Evolutionary conservation across 1,140 invertebrate genomes (phyloP).

Genomic region (Temnothorax longispinosus): DNA sequence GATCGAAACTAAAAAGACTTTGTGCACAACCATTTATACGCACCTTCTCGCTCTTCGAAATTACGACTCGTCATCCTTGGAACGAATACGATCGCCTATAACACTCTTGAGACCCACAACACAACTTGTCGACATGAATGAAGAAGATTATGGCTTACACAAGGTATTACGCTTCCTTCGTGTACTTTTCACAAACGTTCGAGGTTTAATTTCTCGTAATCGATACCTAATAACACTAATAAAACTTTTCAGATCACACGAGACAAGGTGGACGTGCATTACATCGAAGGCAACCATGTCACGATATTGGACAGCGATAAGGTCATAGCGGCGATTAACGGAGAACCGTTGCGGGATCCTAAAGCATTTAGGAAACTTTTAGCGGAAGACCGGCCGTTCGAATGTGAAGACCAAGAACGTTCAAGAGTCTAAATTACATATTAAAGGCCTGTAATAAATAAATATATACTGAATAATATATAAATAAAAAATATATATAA

Average conservation of each 20-base stretch:
- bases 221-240: neutral
- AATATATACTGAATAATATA: too few species aligned
- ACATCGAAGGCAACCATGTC: constrained; percentile 88
- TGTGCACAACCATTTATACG: constrained; percentile 86
- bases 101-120: constrained; percentile 88
- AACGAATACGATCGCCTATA: constrained; percentile 87
- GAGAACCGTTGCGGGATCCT: constrained; percentile 79
- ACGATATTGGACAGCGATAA: constrained; percentile 89
- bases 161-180: constrained; percentile 71
- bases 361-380: constrained; percentile 76
- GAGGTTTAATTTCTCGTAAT: constrained; percentile 16
- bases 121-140: constrained; percentile 82
- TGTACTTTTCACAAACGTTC: neutral
- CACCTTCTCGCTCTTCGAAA: constrained; percentile 86
- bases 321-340: constrained; percentile 88
- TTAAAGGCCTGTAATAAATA: neutral
- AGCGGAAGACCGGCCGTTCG: constrained; percentile 5
- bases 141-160: constrained; percentile 89
- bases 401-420: neutral
- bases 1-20: constrained; percentile 81
- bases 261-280: constrained; percentile 76
- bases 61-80: constrained; percentile 81
- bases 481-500: too few species aligned
- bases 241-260: constrained; percentile 76
- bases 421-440: neutral